Base-by-base conservation (phyloP, 1,140 invertebrate species). In the Marisa cornuarietis region DNA sequence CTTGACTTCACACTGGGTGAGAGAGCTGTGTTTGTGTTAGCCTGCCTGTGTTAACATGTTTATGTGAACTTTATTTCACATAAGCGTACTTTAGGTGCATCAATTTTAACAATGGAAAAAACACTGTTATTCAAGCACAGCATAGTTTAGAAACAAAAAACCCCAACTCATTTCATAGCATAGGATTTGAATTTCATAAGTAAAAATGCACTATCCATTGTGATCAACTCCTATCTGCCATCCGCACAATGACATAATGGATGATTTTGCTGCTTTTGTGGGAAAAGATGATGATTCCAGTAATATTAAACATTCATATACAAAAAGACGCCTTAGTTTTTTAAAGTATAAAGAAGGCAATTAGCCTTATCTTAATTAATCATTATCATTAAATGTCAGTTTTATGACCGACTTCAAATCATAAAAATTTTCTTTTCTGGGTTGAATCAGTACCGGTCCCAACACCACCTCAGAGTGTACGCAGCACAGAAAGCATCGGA, bases 1-100 rank as follows among this genome's bases (percentile, higher is more conserved):
- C 51, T 87, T 9, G 86, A 88, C 83, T 84, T 89, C 54, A 87
- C 84, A 51, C 80, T 89, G 14, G 88, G 88, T 89, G 81, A 72
- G 81, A 76, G n/a, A 58, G 18, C 10, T 31, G 49, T 72, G 14
- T 14, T 6, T 74, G 20, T 31, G 20, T n/a, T 62, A 3, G 14
- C 58, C n/a, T 79, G 63, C 62, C 52, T 71, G 31, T 71, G 24
- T 71, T 20, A 4, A 4, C 62, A 63, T 71, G 68, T 8, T 16
- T 51, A 42, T 22, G 9, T 51, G 18, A 31, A 42, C 71, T n/a
- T 51, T 51, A 31, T 16, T 51, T 42, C 71, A 51, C 49, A 51
- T 31, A 72, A 31, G n/a, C 31, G 52, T 51, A 72, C 6, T 18
- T 20, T n/a, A 63, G n/a, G 3, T 20, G n/a, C 62, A 63, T 63